Evolutionary conservation across 2,797 vertebrate species (phyloP), one percentile per base, ranked within the genome.

Genomic region (Cynopterus sphinx): DNA sequence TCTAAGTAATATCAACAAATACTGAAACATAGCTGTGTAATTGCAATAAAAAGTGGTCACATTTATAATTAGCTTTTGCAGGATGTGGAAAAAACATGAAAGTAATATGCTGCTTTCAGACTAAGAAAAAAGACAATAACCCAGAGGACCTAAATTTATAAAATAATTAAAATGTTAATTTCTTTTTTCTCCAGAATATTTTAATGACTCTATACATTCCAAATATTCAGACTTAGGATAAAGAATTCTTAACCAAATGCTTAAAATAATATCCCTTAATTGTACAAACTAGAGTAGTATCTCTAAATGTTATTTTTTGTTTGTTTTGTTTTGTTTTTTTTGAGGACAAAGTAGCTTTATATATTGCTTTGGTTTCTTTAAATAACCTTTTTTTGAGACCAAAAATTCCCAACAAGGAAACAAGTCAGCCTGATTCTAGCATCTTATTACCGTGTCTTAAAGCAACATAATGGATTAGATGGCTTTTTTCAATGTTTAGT

Each of bases 331-430:
- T 39, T 55, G 74, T 28, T 57, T 55, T 65, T 31, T 75, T 53
- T 15, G 28, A 24, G 17, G 61, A 78, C 46, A 81, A 83, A 91
- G 53, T 82, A 77, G 15, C 84, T 92, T 87, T 94, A 67, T 77
- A 67, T 77, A 70, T 87, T 93, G 41, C 31, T 92, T 87, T n/a
- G 74, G 33, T 95, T 91, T 95, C 86, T 86, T 91, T 84, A 92
- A 96, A 75, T 96, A 77, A 28, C 43, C 91, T 90, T 91, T 51
- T 96, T 97, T 96, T 87, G 49, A 96, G 70, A 97, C 87, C 67
- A 94, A 95, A 94, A 90, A 90, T 82, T 96, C 31, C 28, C 36
- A 78, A 43, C 26, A 82, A 70, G 59, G 31, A 91, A 87, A 82
- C 41, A 36, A 57, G 12, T 95, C 33, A 90, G 46, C 36, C 77